Conservation (phyloP, 2,888 invertebrate species). For the Mimumesa dahlbomi region DNA sequence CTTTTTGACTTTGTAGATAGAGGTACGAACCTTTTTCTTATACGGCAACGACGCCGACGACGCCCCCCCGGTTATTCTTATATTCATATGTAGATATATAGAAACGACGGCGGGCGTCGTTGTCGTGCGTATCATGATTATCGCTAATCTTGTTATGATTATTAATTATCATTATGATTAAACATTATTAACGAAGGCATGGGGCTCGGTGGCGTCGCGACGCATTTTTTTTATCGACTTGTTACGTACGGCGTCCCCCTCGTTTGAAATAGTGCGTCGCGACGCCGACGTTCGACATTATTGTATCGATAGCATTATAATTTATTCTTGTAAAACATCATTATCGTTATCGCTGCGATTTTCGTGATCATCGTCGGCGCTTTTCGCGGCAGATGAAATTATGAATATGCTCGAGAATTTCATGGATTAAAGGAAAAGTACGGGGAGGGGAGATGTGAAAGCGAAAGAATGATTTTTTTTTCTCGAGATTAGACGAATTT, state of each 20-base stretch:
- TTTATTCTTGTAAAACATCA: slow-evolving; percentile 65
- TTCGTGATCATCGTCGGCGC: slow-evolving; percentile 47
- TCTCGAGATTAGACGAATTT: neutral
- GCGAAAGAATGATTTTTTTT: neutral
- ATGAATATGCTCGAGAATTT: neutral
- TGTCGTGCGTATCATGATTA: slow-evolving; percentile 54
- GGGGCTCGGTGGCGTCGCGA: slow-evolving; percentile 39
- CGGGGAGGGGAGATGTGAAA: neutral
- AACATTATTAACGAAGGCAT: slow-evolving; percentile 10
- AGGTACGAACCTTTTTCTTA: slow-evolving; percentile 63
- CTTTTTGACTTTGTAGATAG: slow-evolving; percentile 69
- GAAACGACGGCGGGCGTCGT: slow-evolving; percentile 16
- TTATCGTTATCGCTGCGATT: slow-evolving; percentile 61
- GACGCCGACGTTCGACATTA: slow-evolving; percentile 51
- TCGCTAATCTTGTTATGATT: slow-evolving; percentile 62
- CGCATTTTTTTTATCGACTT: too few species aligned
- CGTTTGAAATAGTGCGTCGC: too few species aligned
- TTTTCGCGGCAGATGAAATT: slow-evolving; percentile 12
- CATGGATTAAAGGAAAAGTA: neutral
- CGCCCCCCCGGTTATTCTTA: slow-evolving; percentile 18
- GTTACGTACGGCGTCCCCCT: too few species aligned
- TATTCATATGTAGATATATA: too few species aligned
- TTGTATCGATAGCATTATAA: slow-evolving; percentile 58
- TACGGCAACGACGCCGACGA: slow-evolving; percentile 35
- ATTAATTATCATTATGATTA: slow-evolving; percentile 46